Evolutionary conservation across 2,888 invertebrate genomes (phyloP).

Genomic region (Drosophila nigricruria): DNA sequence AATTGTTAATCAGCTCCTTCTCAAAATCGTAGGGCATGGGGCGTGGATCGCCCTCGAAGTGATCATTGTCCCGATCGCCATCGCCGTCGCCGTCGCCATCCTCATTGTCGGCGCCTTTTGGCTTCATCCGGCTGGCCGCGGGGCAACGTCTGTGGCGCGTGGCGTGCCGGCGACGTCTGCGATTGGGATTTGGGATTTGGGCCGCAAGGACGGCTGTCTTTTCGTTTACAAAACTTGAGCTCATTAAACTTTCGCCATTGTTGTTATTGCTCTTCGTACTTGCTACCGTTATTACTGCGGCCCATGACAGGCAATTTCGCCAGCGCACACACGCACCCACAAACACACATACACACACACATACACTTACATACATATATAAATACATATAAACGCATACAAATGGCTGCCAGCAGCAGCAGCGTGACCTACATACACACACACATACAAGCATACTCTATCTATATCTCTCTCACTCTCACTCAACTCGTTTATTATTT

Average conservation of each 20-base stretch:
- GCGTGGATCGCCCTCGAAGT: conserved; percentile 68
- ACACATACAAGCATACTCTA: neutral
- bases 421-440: conserved; percentile 50
- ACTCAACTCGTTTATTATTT: conserved; percentile 50
- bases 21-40: conserved; percentile 82
- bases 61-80: conserved; percentile 54
- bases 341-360: conserved; percentile 4
- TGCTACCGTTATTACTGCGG: conserved; percentile 57
- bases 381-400: conserved; percentile 47
- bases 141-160: conserved; percentile 55
- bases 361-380: conserved; percentile 1
- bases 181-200: conserved; percentile 52
- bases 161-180: conserved; percentile 61
- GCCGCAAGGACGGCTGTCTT: conserved; percentile 69
- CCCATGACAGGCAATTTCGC: conserved; percentile 65
- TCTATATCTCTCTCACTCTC: neutral
- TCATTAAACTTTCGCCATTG: conserved; percentile 77
- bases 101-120: conserved; percentile 20
- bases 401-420: conserved; percentile 49
- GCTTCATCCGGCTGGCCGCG: conserved; percentile 29
- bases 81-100: conserved; percentile 35
- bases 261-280: conserved; percentile 40
- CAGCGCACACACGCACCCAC: conserved; percentile 45
- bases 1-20: conserved; percentile 82
- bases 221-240: conserved; percentile 80